Base-by-base conservation (phyloP, 92 coral and sea anemone species). In the Parazoanthus atlanticus region DNA sequence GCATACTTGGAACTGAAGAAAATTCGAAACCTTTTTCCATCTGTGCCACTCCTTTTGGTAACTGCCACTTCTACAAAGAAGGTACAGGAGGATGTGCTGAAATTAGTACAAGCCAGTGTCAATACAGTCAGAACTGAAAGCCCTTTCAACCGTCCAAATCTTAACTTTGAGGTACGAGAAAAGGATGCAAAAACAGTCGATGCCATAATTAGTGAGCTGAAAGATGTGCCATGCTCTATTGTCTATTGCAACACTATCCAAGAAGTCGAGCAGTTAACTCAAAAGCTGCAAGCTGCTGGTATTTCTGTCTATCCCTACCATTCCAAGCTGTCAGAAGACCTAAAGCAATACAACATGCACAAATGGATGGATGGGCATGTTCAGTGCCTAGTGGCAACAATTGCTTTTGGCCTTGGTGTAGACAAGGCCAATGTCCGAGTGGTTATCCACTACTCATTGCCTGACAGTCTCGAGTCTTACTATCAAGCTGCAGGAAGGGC, bases 371-470 rank as follows among this genome's bases (percentile, higher is more conserved):
- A 81, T 47, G 88, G 84, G 32, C 17, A 11, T 34, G 31, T 90
- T 5, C 74, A 77, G 15, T 79, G 87, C 54, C 21, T 90, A 21
- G 87, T 86, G 23, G 88, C 86, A 71, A 90, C 93, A 3, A 70
- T 32, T 58, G 93, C 93, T 0, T 86, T 86, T 90, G 90, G 93
- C 0, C 34, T 90, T 61, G 90, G 90, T 7, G 81, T 90, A 2
- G 80, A 90, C 65, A 87, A 90, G 38, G 65, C 86, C 3, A 17
- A 90, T 80, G 89, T 87, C 6, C 70, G 90, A 38, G 36, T 81
- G 5, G 88, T 90, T 2, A 77, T 87, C 12, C 85, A 87, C 52
- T 87, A 78, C 77, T 61, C 90, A 58, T 34, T 87, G 47, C 90
- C 90, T 23, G 90, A 25, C 12, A 77, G 85, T 77, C 67, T 87